Evolutionary conservation across 2,888 invertebrate genomes (phyloP).

Genomic region (Panzeria rudis): DNA sequence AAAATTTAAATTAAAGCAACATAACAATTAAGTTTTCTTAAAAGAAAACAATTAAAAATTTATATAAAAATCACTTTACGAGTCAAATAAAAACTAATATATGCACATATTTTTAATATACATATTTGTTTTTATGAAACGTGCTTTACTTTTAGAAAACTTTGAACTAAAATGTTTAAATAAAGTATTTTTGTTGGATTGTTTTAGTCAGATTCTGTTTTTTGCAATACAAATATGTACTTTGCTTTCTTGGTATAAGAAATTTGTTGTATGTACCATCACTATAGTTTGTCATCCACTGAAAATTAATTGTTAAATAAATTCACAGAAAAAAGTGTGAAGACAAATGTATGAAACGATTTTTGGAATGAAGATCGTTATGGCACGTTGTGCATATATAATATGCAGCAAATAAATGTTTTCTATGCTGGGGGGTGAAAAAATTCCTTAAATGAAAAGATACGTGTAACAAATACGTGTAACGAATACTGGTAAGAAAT

Average conservation of each 20-base stretch:
- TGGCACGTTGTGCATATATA: no score
- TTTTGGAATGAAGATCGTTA: no score
- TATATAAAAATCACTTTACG: neutral
- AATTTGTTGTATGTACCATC: neutral
- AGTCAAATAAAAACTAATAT: neutral
- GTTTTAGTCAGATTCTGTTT: neutral
- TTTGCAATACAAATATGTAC: neutral
- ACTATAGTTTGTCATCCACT: neutral
- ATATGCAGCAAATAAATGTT: no score
- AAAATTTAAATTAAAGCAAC: neutral
- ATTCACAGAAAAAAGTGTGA: no score
- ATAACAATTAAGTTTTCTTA: neutral
- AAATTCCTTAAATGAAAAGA: no score
- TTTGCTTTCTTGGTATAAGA: neutral
- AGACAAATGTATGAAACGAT: no score
- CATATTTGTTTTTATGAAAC: neutral
- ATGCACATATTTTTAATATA: neutral
- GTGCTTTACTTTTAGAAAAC: neutral
- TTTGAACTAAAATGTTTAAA: slow-evolving; percentile 10
- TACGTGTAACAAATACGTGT: no score
- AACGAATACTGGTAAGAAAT: no score
- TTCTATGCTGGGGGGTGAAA: no score
- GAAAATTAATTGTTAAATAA: no score
- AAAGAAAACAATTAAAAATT: neutral
- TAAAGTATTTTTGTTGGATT: neutral